phyloP scores from a whole-genome alignment of 2,797 vertebrate genomes.

The Babyrousa celebensis region DNA sequence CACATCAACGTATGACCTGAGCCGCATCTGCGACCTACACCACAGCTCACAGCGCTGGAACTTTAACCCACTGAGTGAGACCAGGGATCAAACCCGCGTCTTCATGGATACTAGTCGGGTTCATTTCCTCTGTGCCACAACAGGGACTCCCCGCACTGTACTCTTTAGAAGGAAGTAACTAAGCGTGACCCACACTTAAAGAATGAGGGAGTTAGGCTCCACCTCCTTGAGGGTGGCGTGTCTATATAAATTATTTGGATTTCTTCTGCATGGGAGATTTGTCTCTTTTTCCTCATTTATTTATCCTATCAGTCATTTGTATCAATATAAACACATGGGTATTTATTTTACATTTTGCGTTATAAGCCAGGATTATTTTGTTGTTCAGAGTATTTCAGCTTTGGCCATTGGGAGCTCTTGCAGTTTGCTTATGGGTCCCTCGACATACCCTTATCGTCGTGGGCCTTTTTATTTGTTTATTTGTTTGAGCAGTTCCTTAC shows the following conservation, averaged over 20 bases:
- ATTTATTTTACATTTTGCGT: slow-evolving; percentile 46
- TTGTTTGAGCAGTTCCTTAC: not conserved
- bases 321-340: not conserved
- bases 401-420: not conserved
- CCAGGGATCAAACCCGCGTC: too few relatives aligned
- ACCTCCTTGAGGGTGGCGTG: not conserved
- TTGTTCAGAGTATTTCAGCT: slow-evolving; percentile 4
- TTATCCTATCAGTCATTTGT: slow-evolving; percentile 14
- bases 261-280: slow-evolving; percentile 12
- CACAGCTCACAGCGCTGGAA: too few relatives aligned
- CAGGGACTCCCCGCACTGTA: not conserved
- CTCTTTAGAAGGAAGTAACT: slow-evolving; percentile 27
- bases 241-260: slow-evolving; percentile 28
- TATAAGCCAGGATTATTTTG: slow-evolving; percentile 49
- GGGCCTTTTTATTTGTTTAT: not conserved
- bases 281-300: not conserved
- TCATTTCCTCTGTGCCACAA: too few relatives aligned
- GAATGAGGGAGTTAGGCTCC: not conserved
- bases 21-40: too few relatives aligned
- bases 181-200: not conserved
- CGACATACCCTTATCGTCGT: not conserved
- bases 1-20: too few relatives aligned
- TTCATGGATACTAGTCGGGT: too few relatives aligned
- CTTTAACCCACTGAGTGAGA: too few relatives aligned
- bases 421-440: not conserved